These are phyloP conservation scores for Ctenicera cuprea DNA, from an alignment of 2,888 invertebrate species.

Conservation along the genomic window DNA sequence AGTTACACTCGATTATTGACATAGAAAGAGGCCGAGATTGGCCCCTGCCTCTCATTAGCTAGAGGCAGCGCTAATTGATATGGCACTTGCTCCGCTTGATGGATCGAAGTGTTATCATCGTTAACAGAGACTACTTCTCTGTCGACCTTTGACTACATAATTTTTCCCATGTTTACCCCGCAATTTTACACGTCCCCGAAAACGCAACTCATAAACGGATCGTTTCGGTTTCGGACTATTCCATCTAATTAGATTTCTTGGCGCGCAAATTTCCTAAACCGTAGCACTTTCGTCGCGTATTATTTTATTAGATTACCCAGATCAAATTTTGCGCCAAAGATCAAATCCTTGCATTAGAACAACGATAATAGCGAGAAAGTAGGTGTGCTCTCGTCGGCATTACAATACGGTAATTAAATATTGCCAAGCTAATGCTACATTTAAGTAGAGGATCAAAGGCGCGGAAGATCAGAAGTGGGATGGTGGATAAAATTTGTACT, in stretches of 20 bases:
- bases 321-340: conserved; percentile 34
- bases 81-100: conserved; percentile 49
- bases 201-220: conserved; percentile 5
- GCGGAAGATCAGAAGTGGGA: conserved; percentile 32
- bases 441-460: conserved; percentile 50
- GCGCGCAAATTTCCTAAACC: conserved; percentile 32
- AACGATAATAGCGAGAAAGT: conserved; percentile 41
- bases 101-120: conserved; percentile 44
- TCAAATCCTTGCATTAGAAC: conserved; percentile 29
- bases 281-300: conserved; percentile 33
- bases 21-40: conserved; percentile 58
- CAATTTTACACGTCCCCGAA: background rate
- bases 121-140: conserved; percentile 12
- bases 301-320: conserved; percentile 35
- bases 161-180: conserved; percentile 20
- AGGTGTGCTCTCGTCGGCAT: conserved; percentile 30
- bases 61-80: conserved; percentile 56
- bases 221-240: conserved; percentile 30
- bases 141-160: conserved; percentile 29
- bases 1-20: conserved; percentile 60
- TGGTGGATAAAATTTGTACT: conserved; percentile 35
- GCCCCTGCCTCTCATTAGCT: conserved; percentile 59
- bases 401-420: conserved; percentile 48
- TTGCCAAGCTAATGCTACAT: conserved; percentile 44
- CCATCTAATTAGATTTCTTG: conserved; percentile 25